Evolutionary conservation across 2,113 vertebrate species (phyloP).

Genomic region (Climacteris rufus): DNA sequence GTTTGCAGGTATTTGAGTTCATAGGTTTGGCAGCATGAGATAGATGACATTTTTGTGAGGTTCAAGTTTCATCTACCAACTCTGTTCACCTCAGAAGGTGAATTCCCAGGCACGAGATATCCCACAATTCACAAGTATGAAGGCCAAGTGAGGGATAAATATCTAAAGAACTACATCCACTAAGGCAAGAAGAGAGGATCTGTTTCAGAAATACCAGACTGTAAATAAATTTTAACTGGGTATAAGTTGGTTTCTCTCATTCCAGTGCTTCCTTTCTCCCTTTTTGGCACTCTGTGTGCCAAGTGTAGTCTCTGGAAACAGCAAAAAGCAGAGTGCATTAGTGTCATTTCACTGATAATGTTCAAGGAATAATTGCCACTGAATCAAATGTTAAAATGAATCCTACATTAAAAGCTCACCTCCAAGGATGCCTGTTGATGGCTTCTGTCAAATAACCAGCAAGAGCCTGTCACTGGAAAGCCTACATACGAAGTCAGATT

Average conservation of each 20-base stretch:
- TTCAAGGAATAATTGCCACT: slow-evolving; percentile 35
- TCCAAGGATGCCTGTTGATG: slow-evolving; percentile 20
- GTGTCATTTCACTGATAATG: background rate
- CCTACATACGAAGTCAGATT: background rate
- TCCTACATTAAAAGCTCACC: slow-evolving; percentile 24
- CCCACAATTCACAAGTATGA: background rate
- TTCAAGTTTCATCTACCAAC: background rate
- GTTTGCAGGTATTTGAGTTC: background rate
- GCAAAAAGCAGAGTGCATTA: background rate
- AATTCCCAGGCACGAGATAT: background rate
- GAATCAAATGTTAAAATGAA: slow-evolving; percentile 20
- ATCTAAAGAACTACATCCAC: background rate
- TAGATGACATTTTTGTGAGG: background rate
- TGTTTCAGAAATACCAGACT: background rate
- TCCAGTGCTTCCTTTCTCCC: background rate
- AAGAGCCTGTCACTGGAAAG: slow-evolving; percentile 17
- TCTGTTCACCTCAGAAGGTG: background rate
- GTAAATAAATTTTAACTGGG: background rate
- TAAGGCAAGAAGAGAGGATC: background rate
- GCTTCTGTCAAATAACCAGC: slow-evolving; percentile 31
- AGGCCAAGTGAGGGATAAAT: background rate
- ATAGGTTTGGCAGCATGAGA: background rate
- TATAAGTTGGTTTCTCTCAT: background rate
- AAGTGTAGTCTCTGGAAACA: background rate
- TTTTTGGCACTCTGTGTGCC: background rate